Base-by-base conservation (phyloP, 92 coral and sea anemone species). In the Nematostella vectensis region DNA sequence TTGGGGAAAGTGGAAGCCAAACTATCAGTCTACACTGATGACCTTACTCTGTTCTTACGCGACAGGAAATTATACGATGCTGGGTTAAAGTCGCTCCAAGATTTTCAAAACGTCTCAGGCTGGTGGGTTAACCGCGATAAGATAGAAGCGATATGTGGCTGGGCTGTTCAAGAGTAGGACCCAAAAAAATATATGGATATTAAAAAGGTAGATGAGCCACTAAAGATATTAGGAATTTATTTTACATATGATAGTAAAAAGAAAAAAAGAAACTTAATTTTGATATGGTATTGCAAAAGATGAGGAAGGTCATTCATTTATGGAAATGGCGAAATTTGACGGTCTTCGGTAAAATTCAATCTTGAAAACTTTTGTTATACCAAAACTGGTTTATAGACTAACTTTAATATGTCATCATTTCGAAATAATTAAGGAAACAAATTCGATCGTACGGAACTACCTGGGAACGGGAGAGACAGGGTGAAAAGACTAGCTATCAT, bases 251-350 rank as follows among this genome's bases (percentile, higher is more conserved):
- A 59, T n/a, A n/a, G n/a, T 29, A 27, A 11, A 17, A 3, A 2
- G 21, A 39, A 38, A 39, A 54, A 58, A 31, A 55, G 40, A 19
- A 13, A 31, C 30, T 66, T 15, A 66, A 66, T 50, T 68, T 57
- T 47, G 49, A 44, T 50, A 29, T 36, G 26, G 53, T 48, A 11
- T 23, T 33, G 16, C 27, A 47, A 4, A 18, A 29, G 20, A 58
- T 58, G 10, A 57, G 56, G 47, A 55, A 20, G 15, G 57, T 21
- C 30, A 54, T 57, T 15, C 36, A 42, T 17, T 18, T 43, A 33
- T 68, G 66, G 74, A 68, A 31, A 47, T 68, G 74, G 74, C 19
- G 66, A 48, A 56, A 56, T 42, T 3, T 59, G 18, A 59, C 65
- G 16, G 26, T 59, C 52, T 31, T 37, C 16, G 24, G 67, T 3